A percentile compares a stretch with the other conserved stretches of the same genome.
These are phyloP conservation scores for Apostichopus leukothele DNA, from an alignment of 53 echinoderm and acorn worm species.

Conservation along the genomic window DNA sequence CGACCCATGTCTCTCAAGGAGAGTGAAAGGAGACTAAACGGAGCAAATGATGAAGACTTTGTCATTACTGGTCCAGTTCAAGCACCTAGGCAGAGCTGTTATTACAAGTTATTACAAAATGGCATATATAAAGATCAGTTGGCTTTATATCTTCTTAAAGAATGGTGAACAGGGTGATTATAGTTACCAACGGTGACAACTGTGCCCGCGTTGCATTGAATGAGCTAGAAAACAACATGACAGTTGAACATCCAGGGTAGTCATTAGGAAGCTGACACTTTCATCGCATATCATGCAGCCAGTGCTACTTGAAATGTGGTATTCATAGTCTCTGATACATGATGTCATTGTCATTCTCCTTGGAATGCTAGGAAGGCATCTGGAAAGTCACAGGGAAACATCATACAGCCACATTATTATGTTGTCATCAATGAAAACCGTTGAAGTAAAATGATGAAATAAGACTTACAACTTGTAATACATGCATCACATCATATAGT, in stretches of 20 bases:
- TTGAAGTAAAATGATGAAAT: too few relatives aligned
- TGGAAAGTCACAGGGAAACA: conserved; percentile 5
- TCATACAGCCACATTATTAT: conserved; percentile 51
- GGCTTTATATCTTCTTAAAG: conserved; percentile 54
- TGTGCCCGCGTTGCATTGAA: conserved; percentile 49
- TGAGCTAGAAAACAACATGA: conserved; percentile 51
- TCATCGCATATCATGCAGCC: conserved; percentile 45
- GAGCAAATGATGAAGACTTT: conserved; percentile 53
- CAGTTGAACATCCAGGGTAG: conserved; percentile 39
- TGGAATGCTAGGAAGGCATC: conserved; percentile 47
- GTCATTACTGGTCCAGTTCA: conserved; percentile 63
- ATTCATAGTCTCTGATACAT: conserved; percentile 55
- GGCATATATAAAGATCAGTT: conserved; percentile 61
- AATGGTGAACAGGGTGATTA: conserved; percentile 55
- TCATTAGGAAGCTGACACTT: conserved; percentile 61
- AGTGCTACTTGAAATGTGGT: conserved; percentile 47
- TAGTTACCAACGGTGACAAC: conserved; percentile 54
- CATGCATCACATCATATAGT: too few relatives aligned
- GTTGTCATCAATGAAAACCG: background rate
- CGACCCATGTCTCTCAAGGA: conserved; percentile 57
- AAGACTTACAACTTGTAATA: too few relatives aligned
- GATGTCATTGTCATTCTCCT: conserved; percentile 60
- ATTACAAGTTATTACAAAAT: conserved; percentile 53
- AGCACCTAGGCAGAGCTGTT: conserved; percentile 51
- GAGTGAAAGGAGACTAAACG: conserved; percentile 59